Evolutionary conservation across 2,113 vertebrate genomes (phyloP).

Genomic region (Cochlearius cochlearius): DNA sequence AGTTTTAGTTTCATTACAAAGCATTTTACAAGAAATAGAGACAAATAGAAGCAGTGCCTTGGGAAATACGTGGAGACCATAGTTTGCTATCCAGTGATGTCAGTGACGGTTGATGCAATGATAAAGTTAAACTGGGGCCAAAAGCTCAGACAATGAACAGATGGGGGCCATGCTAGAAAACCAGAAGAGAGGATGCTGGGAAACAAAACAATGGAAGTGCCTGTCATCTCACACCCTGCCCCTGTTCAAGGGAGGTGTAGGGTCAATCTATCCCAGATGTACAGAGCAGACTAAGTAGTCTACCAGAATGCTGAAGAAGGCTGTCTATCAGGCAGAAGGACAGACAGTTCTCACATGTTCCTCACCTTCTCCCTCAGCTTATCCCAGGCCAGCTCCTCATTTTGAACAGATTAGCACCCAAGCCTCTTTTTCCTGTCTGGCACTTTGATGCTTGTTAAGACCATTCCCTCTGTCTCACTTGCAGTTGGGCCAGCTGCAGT

Average conservation of each 20-base stretch:
- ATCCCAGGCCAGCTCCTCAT: neutral
- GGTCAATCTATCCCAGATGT: neutral
- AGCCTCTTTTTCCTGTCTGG: conserved; percentile 29
- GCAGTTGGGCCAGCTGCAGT: conserved; percentile 21
- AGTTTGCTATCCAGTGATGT: neutral
- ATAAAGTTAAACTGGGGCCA: neutral
- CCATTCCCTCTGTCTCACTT: neutral
- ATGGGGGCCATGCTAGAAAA: neutral
- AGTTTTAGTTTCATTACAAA: neutral
- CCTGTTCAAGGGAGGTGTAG: neutral
- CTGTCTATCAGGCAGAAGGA: neutral
- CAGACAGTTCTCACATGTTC: conserved; percentile 10
- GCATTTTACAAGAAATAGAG: neutral
- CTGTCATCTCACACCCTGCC: neutral
- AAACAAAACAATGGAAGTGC: neutral
- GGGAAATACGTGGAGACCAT: neutral
- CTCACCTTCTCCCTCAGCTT: neutral
- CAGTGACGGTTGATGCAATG: neutral
- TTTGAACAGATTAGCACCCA: conserved; percentile 42
- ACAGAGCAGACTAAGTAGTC: neutral
- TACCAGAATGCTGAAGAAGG: neutral
- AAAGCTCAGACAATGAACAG: neutral
- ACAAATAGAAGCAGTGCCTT: neutral
- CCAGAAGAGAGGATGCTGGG: neutral
- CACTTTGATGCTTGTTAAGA: conserved; percentile 37